A percentile compares a stretch with the other conserved stretches of the same genome.
These are phyloP conservation scores for Leptestheria dahalacensis DNA, from an alignment of 1,140 invertebrate genomes.

Conservation along the genomic window DNA sequence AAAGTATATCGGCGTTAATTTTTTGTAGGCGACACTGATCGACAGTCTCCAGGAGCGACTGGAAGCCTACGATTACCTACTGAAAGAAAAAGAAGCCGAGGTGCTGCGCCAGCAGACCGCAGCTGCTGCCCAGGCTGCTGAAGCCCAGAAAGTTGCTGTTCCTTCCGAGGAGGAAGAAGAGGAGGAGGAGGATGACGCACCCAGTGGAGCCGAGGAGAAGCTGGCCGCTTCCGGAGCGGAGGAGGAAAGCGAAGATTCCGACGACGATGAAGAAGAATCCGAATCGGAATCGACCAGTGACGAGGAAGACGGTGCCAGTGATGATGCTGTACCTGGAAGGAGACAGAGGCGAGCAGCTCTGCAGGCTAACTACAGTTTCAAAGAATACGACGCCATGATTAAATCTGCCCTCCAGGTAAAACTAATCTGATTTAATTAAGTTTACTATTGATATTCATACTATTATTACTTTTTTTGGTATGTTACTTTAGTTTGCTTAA, in stretches of 20 bases:
- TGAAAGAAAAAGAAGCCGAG: constrained; percentile 39
- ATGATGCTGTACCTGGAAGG: constrained; percentile 16
- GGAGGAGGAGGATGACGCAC: constrained; percentile 16
- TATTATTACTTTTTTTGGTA: too few relatives aligned
- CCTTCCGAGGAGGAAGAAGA: constrained; percentile 1
- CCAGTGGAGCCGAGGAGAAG: constrained; percentile 22
- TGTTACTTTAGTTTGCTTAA: too few relatives aligned
- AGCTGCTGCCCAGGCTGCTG: constrained; percentile 38
- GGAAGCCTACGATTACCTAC: constrained; percentile 30
- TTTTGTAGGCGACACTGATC: constrained; percentile 47
- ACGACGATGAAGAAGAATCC: constrained; percentile 19
- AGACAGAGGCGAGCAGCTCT: constrained; percentile 13
- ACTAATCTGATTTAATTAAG: too few relatives aligned
- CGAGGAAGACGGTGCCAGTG: constrained; percentile 20
- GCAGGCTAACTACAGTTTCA: constrained; percentile 15
- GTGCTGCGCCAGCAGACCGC: constrained; percentile 14
- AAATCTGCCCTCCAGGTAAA: constrained; percentile 18
- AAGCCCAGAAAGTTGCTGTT: constrained; percentile 18
- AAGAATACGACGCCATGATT: constrained; percentile 20
- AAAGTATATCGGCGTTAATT: constrained; percentile 4
- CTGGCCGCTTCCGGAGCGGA: constrained; percentile 16
- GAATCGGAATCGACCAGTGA: constrained; percentile 9
- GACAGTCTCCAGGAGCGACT: constrained; percentile 45
- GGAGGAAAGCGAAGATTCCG: constrained; percentile 13
- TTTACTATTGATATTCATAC: too few relatives aligned